Evolutionary conservation across 2,797 vertebrate genomes (phyloP).

Genomic region (Eurystomus glaucurus): DNA sequence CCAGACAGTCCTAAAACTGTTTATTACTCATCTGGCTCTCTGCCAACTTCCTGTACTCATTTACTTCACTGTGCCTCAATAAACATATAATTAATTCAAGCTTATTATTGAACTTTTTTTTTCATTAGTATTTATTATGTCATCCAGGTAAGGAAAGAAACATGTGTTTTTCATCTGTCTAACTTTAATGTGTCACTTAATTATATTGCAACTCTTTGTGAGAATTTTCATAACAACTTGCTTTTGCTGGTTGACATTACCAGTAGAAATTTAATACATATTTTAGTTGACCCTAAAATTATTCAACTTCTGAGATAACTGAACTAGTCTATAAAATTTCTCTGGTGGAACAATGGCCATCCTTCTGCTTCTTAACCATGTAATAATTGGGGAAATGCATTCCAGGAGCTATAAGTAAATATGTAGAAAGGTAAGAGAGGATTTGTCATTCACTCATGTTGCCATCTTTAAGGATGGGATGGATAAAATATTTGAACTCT

Average conservation of each 20-base stretch:
- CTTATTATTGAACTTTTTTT: conserved; percentile 68
- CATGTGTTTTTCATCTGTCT: background rate
- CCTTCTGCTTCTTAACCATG: background rate
- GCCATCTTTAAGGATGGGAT: background rate
- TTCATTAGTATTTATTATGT: conserved; percentile 52
- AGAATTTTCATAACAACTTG: background rate
- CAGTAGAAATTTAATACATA: background rate
- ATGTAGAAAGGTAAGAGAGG: background rate
- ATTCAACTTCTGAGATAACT: background rate
- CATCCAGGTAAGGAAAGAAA: conserved; percentile 30
- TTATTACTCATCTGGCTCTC: conserved; percentile 80
- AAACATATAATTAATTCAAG: conserved; percentile 81
- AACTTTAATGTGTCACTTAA: background rate
- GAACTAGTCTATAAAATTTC: background rate
- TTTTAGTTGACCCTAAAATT: background rate
- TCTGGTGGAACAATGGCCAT: background rate
- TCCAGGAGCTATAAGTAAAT: background rate
- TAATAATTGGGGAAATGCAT: background rate
- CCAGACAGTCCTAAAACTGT: conserved; percentile 77
- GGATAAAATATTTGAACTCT: background rate
- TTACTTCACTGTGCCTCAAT: conserved; percentile 68
- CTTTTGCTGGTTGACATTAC: background rate
- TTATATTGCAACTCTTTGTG: background rate
- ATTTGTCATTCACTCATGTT: background rate
- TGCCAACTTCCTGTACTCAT: conserved; percentile 74